A percentile compares a stretch with the other conserved stretches of the same genome.
Evolutionary conservation across 1,140 invertebrate genomes (phyloP).

Genomic region (Patella vulgata): DNA sequence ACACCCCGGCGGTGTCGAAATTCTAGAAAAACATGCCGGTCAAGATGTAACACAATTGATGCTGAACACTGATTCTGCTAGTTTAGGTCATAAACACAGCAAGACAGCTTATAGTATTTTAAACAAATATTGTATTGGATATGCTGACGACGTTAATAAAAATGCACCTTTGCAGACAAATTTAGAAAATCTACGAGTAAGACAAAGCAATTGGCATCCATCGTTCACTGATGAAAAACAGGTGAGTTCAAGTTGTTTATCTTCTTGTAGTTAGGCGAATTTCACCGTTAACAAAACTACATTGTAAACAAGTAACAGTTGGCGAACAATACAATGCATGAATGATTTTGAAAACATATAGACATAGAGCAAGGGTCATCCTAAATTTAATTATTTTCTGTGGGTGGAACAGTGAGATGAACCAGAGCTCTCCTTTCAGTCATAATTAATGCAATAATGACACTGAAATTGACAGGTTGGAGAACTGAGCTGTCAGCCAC

Average conservation of each 20-base stretch:
- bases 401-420: too few species aligned
- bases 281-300: conserved; percentile 12
- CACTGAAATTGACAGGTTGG: too few species aligned
- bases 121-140: conserved; percentile 60
- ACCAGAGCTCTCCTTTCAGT: too few species aligned
- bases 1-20: conserved; percentile 64
- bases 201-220: background rate
- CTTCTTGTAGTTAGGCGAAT: conserved; percentile 6
- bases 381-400: too few species aligned
- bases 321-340: too few species aligned
- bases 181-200: conserved; percentile 12
- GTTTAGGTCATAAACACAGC: conserved; percentile 58
- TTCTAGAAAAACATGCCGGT: conserved; percentile 56
- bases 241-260: conserved; percentile 2
- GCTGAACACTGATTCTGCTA: conserved; percentile 36
- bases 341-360: too few species aligned
- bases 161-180: conserved; percentile 17
- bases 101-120: conserved; percentile 63
- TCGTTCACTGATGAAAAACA: background rate
- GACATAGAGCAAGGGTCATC: too few species aligned
- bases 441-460: too few species aligned
- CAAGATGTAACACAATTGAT: conserved; percentile 58
- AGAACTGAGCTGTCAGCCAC: too few species aligned
- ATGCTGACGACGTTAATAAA: conserved; percentile 24
- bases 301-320: too few species aligned